phyloP scores from a whole-genome alignment of 2,797 vertebrate species.

The Borostomias antarcticus region DNA sequence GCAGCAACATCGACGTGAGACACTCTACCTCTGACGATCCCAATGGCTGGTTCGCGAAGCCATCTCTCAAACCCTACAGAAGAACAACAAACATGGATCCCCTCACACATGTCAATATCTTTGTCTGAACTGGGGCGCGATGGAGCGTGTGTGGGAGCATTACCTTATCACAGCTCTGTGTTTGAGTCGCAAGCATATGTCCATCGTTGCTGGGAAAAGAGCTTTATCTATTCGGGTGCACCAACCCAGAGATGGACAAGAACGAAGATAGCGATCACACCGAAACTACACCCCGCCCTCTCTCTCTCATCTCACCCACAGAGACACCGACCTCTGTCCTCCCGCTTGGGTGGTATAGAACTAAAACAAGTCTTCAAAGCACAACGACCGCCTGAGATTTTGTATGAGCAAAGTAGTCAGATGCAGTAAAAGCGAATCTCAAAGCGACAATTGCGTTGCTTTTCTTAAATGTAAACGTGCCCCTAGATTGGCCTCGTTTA shows the following conservation, averaged over 20 bases:
- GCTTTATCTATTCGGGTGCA: not conserved
- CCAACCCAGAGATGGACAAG: constrained; percentile 1
- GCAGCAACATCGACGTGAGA: constrained; percentile 51
- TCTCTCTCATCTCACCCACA: constrained; percentile 50
- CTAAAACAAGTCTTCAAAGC: not conserved
- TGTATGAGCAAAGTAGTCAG: not conserved
- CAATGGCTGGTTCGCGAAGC: constrained; percentile 53
- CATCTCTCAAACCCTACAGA: constrained; percentile 37
- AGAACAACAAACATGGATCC: constrained; percentile 16
- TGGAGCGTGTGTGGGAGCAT: not conserved
- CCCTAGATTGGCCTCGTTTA: too few species aligned
- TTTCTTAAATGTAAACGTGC: too few species aligned
- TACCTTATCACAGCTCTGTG: not conserved
- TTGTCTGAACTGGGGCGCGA: not conserved
- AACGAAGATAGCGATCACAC: constrained; percentile 19
- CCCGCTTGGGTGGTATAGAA: not conserved
- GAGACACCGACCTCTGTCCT: constrained; percentile 42
- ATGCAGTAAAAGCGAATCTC: not conserved
- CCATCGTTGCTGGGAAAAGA: constrained; percentile 6
- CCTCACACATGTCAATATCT: not conserved
- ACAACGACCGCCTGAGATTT: not conserved
- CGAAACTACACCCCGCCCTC: constrained; percentile 57
- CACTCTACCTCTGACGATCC: constrained; percentile 60
- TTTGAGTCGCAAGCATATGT: not conserved
- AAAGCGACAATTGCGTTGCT: not conserved